These are phyloP conservation scores for Scomberomorus guttatus DNA, from an alignment of 2,797 vertebrate species.

Conservation along the genomic window DNA sequence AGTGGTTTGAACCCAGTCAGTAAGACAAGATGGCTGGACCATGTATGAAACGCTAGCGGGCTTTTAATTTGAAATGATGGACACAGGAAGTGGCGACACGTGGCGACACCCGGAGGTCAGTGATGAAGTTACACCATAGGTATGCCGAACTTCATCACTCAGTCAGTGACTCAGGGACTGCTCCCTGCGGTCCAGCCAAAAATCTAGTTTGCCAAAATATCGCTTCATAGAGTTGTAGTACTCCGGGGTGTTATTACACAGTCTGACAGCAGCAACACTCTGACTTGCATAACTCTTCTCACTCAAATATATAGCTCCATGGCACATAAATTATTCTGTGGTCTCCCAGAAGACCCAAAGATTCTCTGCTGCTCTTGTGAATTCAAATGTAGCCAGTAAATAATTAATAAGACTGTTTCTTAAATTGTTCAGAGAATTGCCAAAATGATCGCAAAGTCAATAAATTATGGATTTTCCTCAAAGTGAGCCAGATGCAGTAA, in stretches of 20 bases:
- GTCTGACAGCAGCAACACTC: slow-evolving; percentile 56
- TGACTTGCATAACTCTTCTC: slow-evolving; percentile 74
- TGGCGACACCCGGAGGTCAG: no score
- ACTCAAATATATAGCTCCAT: slow-evolving; percentile 54
- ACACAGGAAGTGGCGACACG: no score
- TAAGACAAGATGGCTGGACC: not conserved
- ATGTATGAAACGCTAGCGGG: no score
- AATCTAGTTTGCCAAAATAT: slow-evolving; percentile 48
- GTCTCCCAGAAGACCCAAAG: slow-evolving; percentile 54
- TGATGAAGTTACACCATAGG: no score
- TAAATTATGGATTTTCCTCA: slow-evolving; percentile 68
- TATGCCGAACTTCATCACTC: no score
- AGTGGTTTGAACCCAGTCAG: slow-evolving; percentile 37
- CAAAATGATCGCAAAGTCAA: slow-evolving; percentile 62
- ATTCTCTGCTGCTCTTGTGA: slow-evolving; percentile 42
- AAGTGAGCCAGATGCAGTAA: slow-evolving; percentile 30
- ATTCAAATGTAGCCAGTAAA: slow-evolving; percentile 58
- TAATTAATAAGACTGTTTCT: slow-evolving; percentile 66
- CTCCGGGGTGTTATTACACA: slow-evolving; percentile 59
- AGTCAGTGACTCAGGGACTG: no score
- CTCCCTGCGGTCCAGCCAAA: slow-evolving; percentile 3
- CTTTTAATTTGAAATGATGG: no score
- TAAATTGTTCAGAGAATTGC: slow-evolving; percentile 65
- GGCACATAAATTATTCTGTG: slow-evolving; percentile 68
- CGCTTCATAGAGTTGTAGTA: slow-evolving; percentile 45